phyloP scores from a whole-genome alignment of 2,888 invertebrate species.

The Morpho deidamia region DNA sequence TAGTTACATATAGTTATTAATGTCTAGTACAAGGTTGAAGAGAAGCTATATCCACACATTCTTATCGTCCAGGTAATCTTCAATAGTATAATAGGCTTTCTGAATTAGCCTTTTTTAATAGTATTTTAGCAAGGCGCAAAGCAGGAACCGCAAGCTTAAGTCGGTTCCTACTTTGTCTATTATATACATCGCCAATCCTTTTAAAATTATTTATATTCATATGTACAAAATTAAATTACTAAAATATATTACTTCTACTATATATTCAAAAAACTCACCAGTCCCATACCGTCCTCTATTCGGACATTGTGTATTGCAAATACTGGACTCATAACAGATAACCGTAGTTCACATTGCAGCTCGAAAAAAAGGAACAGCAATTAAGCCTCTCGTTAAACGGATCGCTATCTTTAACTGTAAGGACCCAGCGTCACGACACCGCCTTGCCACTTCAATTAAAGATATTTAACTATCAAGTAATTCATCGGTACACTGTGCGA shows the following conservation, averaged over 20 bases:
- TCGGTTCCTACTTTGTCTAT: no score
- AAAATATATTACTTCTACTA: no score
- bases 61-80: no score
- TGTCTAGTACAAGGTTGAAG: no score
- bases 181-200: no score
- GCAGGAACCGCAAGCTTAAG: no score
- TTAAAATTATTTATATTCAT: no score
- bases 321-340: conserved; percentile 18
- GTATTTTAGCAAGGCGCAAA: no score
- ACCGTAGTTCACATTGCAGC: conserved; percentile 16
- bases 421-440: conserved; percentile 57
- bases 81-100: no score
- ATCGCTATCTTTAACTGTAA: conserved; percentile 71
- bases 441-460: conserved; percentile 58
- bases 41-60: no score
- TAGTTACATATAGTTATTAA: no score
- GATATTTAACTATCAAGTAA: conserved; percentile 42
- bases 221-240: neutral
- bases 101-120: no score
- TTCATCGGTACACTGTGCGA: conserved; percentile 15
- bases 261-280: conserved; percentile 17
- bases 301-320: conserved; percentile 15
- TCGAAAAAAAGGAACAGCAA: conserved; percentile 49
- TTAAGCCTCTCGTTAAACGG: conserved; percentile 52
- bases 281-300: conserved; percentile 11